A percentile compares a stretch with the other conserved stretches of the same genome.
Conservation (phyloP, 2,888 invertebrate genomes). For the Fabriciana adippe region DNA sequence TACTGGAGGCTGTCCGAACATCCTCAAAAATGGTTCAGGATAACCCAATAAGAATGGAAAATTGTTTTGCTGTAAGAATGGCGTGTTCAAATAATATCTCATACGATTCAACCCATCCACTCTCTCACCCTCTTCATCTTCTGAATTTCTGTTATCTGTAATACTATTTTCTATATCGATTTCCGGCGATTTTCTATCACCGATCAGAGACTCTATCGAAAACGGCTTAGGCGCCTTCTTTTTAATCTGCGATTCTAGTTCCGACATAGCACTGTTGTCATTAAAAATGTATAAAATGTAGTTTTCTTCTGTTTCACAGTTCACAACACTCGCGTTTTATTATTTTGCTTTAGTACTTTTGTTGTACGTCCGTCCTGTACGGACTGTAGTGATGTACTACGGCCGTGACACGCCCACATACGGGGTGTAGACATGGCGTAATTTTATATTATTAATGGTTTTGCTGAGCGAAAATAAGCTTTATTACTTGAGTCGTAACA, state of each 20-base stretch:
- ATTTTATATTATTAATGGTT: conserved; percentile 72
- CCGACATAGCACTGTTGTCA: conserved; percentile 51
- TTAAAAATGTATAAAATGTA: conserved; percentile 6
- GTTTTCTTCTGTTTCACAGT: conserved; percentile 22
- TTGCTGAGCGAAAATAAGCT: conserved; percentile 69
- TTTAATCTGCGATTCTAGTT: conserved; percentile 64
- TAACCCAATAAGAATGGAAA: conserved; percentile 76
- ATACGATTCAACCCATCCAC: conserved; percentile 64
- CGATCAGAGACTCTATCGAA: conserved; percentile 84
- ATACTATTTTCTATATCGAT: conserved; percentile 69
- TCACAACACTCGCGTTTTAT: conserved; percentile 35
- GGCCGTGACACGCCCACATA: conserved; percentile 71
- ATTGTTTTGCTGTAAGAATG: conserved; percentile 70
- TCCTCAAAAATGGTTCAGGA: conserved; percentile 71
- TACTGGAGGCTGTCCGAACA: conserved; percentile 55
- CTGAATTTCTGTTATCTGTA: conserved; percentile 57
- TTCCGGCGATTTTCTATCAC: conserved; percentile 73
- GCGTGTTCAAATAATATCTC: conserved; percentile 73
- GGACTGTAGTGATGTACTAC: conserved; percentile 59
- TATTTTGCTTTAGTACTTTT: conserved; percentile 43
- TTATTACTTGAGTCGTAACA: conserved; percentile 63
- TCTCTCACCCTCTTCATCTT: conserved; percentile 67
- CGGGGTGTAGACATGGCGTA: conserved; percentile 72
- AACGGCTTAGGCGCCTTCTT: conserved; percentile 82
- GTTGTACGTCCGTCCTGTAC: conserved; percentile 51